Evolutionary conservation across 92 coral and sea anemone genomes (phyloP).

Genomic region (Siderastrea siderea): DNA sequence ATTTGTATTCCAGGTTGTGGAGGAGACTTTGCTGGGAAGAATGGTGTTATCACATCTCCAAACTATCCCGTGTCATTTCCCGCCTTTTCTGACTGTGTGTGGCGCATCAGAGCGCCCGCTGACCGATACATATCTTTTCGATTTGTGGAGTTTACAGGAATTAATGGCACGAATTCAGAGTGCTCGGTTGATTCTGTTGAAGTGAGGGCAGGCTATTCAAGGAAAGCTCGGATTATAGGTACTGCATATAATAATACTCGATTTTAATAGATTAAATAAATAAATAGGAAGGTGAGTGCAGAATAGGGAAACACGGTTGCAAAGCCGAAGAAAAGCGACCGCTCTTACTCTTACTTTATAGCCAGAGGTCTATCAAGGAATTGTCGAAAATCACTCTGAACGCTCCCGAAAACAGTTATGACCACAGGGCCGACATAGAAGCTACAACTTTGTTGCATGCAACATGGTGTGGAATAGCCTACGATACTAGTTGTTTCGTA

Average conservation of each 20-base stretch:
- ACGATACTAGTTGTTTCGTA: too few relatives aligned
- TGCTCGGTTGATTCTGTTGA: constrained; percentile 81
- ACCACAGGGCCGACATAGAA: too few relatives aligned
- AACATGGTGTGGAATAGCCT: too few relatives aligned
- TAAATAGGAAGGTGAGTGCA: too few relatives aligned
- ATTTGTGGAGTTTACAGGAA: constrained; percentile 78
- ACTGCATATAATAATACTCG: not conserved
- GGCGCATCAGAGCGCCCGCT: constrained; percentile 85
- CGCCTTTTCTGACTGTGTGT: constrained; percentile 78
- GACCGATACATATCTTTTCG: constrained; percentile 84
- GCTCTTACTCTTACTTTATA: too few relatives aligned
- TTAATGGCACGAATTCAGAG: constrained; percentile 75
- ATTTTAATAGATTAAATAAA: not conserved
- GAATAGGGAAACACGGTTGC: too few relatives aligned
- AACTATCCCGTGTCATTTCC: constrained; percentile 88
- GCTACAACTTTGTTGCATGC: too few relatives aligned
- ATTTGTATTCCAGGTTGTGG: constrained; percentile 81
- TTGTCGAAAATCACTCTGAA: too few relatives aligned
- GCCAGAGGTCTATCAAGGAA: too few relatives aligned
- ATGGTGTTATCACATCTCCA: constrained; percentile 80
- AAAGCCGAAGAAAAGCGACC: too few relatives aligned
- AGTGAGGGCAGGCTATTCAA: constrained; percentile 78
- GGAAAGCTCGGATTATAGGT: constrained; percentile 72
- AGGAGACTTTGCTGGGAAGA: constrained; percentile 67
- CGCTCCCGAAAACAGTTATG: too few relatives aligned